Evolutionary conservation across 1,140 invertebrate genomes (phyloP), one percentile per base, ranked within the genome.

Genomic region (Palaemon carinicauda): DNA sequence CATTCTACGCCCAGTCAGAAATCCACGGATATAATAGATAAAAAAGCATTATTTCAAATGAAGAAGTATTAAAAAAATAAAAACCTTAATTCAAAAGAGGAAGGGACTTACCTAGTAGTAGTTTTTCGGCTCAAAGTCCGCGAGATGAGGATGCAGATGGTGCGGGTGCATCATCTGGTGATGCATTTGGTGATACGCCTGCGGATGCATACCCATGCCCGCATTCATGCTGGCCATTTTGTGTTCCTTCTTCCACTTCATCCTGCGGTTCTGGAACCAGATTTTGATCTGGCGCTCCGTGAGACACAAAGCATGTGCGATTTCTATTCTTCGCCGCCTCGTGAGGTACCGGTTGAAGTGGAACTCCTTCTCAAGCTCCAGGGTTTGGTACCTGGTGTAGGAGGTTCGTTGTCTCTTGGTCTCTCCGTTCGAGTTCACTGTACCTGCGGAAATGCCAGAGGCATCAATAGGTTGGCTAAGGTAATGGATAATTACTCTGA

Each of bases 201-300:
- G 88, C n/a, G 89, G 88, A 87, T 89, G 88, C 89, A 90, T 90
- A 53, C 89, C 90, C 85, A 89, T 90, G 56, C 90, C 89, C 52
- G 88, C 83, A 74, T 89, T 89, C 88, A 90, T 89, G 86, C 87
- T 90, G 27, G 88, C 89, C 88, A 89, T 97, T 93, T 99, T 98
- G 93, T 99, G 97, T 92, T 99, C 98, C 93, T 99, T 99, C 94
- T 99, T 99, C 97, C 97, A 99, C 92, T 99, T 99, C 98, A 99
- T 99, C 89, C 98, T 94, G 83, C 98, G 93, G 92, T 99, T 99
- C 93, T 99, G 96, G 94, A 98, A 97, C 97, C 97, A 98, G 89
- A 98, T 98, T 92, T 98, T 98, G 85, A 98, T 96, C 92, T 98
- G 97, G 9, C 97, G 93, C 90, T 98, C 97, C 5, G 95, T 96